phyloP scores from a whole-genome alignment of 2,888 invertebrate species.

The Gortyna flavago region DNA sequence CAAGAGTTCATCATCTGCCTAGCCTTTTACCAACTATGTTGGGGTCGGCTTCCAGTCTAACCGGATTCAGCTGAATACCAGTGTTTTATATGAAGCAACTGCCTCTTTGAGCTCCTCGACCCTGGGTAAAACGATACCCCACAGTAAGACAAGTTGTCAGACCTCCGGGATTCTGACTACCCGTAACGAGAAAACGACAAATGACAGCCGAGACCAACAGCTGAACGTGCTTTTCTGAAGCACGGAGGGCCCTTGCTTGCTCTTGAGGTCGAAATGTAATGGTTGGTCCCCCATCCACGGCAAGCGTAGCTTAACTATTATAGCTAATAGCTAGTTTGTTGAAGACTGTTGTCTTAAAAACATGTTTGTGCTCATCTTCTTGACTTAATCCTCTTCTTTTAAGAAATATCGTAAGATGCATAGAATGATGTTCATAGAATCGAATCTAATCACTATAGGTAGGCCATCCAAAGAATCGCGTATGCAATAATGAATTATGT shows the following conservation, averaged over 20 bases:
- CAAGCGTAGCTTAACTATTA: not conserved
- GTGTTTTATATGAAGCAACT: not conserved
- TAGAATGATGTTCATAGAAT: not conserved
- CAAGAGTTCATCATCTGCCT: not conserved
- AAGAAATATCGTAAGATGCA: not conserved
- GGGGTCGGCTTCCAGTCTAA: not conserved
- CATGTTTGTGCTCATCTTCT: not conserved
- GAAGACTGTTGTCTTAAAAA: not conserved
- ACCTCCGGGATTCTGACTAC: not conserved
- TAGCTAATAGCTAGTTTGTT: not conserved
- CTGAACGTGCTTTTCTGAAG: not conserved
- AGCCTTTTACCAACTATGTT: not conserved
- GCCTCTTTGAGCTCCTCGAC: not conserved
- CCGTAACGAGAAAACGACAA: not conserved
- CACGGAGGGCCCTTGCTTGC: not conserved
- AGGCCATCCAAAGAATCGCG: not conserved
- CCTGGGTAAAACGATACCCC: not conserved
- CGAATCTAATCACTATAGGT: not conserved
- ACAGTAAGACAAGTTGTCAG: not conserved
- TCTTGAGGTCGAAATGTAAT: no score
- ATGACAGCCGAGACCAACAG: not conserved
- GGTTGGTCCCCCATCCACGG: not conserved
- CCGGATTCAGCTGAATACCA: no score
- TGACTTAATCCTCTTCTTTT: not conserved
- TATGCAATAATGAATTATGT: not conserved